Base-by-base conservation (phyloP, 2,888 invertebrate species). In the Pseudeuparius sepicola region DNA sequence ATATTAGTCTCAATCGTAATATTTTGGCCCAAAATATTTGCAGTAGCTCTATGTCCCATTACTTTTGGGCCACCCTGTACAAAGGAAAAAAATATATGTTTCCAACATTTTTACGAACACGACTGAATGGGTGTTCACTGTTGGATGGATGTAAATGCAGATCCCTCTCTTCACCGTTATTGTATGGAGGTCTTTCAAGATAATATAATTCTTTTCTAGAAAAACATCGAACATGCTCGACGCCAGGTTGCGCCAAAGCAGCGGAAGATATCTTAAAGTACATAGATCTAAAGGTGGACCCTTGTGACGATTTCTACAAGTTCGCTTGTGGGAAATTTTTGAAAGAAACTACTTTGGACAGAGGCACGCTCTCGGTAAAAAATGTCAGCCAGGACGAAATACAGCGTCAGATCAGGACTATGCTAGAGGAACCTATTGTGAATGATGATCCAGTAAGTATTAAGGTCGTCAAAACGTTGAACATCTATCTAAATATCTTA, bases 231-330 rank as follows among this genome's bases (percentile, higher is more conserved):
- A 46, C 50, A 12, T 56, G 56, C 37, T 47, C 47, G 10, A 45
- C 49, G 14, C 27, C 48, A 3, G 34, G 44, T 16, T 56, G 56
- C 35, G 46, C 50, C 16, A 40, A 39, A 13, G 44, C 47, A 75
- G 80, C 83, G 1, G 73, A 77, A 3, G 70, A 71, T 41, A 62
- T 84, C 12, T 60, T 81, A 18, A 61, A 67, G 37, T 76, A 75
- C 53, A 75, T 83, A 70, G 75, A 84, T 48, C 58, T 64, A 3
- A 57, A 60, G 4, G 71, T 75, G 14, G 74, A 80, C 43, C 83
- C 83, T 0, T 84, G 84, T 52, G 78, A 82, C 46, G 79, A 84
- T 55, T 84, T 84, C 61, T 84, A 83, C 58, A 66, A 73, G 49
- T 83, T 79, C 54, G 71, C 82, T 1, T 84, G 84, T 51, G 83